These are phyloP conservation scores for Pangasius krempfi DNA, from an alignment of 2,797 vertebrate genomes.

Conservation along the genomic window DNA sequence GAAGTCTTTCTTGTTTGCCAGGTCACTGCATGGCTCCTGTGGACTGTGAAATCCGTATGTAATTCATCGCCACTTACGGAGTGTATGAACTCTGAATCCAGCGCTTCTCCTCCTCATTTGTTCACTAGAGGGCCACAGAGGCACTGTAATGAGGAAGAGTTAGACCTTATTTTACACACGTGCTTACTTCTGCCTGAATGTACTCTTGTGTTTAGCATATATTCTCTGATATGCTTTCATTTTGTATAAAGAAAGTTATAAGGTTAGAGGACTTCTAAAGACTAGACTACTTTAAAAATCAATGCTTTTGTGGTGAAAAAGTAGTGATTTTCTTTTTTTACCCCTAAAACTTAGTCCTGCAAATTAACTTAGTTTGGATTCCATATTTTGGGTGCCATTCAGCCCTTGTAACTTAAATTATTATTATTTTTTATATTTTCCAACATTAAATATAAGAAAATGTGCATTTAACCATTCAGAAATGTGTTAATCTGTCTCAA, in stretches of 20 bases:
- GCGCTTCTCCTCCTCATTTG: neutral
- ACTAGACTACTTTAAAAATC: neutral
- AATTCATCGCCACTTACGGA: neutral
- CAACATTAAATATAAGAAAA: neutral
- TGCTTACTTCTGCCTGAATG: neutral
- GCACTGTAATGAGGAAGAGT: neutral
- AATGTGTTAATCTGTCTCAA: neutral
- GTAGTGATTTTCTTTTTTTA: neutral
- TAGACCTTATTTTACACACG: no score
- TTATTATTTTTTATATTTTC: neutral
- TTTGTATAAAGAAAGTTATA: neutral
- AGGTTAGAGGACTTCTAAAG: neutral
- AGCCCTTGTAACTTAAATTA: neutral
- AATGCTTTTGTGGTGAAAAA: neutral
- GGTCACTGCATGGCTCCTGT: neutral
- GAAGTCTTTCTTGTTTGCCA: neutral
- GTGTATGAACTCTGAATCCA: neutral
- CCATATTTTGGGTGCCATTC: neutral
- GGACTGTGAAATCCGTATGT: neutral
- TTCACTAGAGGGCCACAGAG: constrained; percentile 44
- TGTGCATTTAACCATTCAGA: neutral
- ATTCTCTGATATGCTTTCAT: neutral
- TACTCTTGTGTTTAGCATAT: neutral
- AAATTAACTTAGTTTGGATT: neutral
- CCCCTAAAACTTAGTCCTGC: neutral